A percentile compares a stretch with the other conserved stretches of the same genome.
Conservation (phyloP, 2,888 invertebrate species). For the Thalpophila matura region DNA sequence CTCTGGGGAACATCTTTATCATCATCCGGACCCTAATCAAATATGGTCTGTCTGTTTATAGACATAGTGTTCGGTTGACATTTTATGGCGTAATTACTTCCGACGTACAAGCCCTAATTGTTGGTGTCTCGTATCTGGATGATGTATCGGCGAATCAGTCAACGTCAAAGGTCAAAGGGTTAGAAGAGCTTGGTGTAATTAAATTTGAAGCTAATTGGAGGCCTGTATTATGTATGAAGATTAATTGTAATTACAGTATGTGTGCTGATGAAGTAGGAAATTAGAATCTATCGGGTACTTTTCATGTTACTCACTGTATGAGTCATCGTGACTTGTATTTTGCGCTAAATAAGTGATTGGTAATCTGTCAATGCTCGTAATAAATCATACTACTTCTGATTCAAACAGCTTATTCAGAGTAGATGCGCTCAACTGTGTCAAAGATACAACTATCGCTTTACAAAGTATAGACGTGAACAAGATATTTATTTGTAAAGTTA, state of each 20-base stretch:
- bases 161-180: slow-evolving; percentile 69
- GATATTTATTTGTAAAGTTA: not conserved
- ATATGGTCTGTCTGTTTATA: slow-evolving; percentile 74
- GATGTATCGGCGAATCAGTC: slow-evolving; percentile 79
- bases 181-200: slow-evolving; percentile 61
- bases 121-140: slow-evolving; percentile 76
- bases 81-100: slow-evolving; percentile 80
- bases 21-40: slow-evolving; percentile 77
- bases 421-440: slow-evolving; percentile 15
- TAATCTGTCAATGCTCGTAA: slow-evolving; percentile 28
- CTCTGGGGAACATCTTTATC: slow-evolving; percentile 67
- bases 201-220: slow-evolving; percentile 63
- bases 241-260: slow-evolving; percentile 57
- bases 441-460: slow-evolving; percentile 1
- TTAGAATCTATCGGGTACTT: slow-evolving; percentile 19
- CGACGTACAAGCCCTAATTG: slow-evolving; percentile 71
- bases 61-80: slow-evolving; percentile 67
- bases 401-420: slow-evolving; percentile 16
- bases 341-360: slow-evolving; percentile 23
- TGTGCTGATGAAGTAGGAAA: slow-evolving; percentile 18
- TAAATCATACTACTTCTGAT: slow-evolving; percentile 28
- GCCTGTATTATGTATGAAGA: slow-evolving; percentile 45
- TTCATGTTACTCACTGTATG: slow-evolving; percentile 15
- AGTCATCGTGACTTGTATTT: slow-evolving; percentile 25
- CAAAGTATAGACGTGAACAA: not conserved